Conservation (phyloP, 1,140 invertebrate species). For the Panagrolaimus sp. region DNA sequence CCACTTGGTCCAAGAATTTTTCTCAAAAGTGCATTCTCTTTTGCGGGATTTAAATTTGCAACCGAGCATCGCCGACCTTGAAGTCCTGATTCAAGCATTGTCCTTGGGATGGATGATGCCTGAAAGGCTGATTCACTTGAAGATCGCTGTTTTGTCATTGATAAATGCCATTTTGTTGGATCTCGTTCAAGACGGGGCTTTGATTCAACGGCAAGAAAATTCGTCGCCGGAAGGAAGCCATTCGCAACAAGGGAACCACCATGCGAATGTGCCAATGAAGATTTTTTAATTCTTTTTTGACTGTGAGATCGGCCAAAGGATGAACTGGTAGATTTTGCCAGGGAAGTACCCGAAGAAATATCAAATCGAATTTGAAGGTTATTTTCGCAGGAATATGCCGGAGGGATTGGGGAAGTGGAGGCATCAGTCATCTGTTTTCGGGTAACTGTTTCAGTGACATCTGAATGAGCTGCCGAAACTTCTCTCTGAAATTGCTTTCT, state of each 20-base stretch:
- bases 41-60: slow-evolving; percentile 37
- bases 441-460: slow-evolving; percentile 21
- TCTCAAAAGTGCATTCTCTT: slow-evolving; percentile 47
- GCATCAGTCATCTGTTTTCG: not conserved
- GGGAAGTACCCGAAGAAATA: slow-evolving; percentile 21
- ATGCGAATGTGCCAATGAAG: not conserved
- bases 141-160: slow-evolving; percentile 37
- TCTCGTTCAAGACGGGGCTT: slow-evolving; percentile 17
- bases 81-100: slow-evolving; percentile 4
- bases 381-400: slow-evolving; percentile 20
- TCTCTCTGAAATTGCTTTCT: not conserved
- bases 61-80: slow-evolving; percentile 34
- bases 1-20: slow-evolving; percentile 49
- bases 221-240: slow-evolving; percentile 17
- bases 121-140: slow-evolving; percentile 31
- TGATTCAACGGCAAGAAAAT: not conserved
- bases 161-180: slow-evolving; percentile 33
- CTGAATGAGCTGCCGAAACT: slow-evolving; percentile 22
- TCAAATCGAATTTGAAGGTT: slow-evolving; percentile 25
- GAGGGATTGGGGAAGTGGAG: not conserved
- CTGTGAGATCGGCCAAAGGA: slow-evolving; percentile 4
- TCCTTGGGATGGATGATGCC: not conserved
- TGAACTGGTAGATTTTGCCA: slow-evolving; percentile 24
- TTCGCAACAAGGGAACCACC: slow-evolving; percentile 25
- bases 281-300: not conserved